These are phyloP conservation scores for Oligia latruncula DNA, from an alignment of 2,888 invertebrate genomes.

Conservation along the genomic window DNA sequence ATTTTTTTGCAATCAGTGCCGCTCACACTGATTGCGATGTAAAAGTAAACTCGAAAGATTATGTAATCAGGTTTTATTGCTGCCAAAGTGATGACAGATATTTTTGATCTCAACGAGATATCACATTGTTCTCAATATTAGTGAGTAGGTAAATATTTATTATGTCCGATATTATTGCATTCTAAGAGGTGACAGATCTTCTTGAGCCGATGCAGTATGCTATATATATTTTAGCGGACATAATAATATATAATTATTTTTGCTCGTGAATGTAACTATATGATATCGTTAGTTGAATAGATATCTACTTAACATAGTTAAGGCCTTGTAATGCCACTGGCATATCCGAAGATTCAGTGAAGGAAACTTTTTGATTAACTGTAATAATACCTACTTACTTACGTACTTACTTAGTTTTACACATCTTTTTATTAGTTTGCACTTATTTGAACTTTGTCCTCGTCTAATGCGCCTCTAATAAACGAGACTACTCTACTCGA, in stretches of 20 bases:
- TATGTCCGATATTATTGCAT: neutral
- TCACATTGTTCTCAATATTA: neutral
- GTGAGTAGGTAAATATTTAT: neutral
- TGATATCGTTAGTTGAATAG: neutral
- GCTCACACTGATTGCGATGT: too few relatives aligned
- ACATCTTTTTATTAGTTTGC: conserved; percentile 5
- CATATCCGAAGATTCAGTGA: neutral
- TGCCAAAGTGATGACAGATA: too few relatives aligned
- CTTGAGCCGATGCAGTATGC: neutral
- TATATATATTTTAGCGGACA: neutral
- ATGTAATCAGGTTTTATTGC: too few relatives aligned
- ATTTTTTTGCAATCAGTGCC: too few relatives aligned
- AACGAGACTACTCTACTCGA: conserved; percentile 3
- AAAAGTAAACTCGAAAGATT: too few relatives aligned
- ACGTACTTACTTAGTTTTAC: neutral
- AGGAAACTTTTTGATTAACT: neutral
- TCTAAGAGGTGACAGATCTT: too few relatives aligned
- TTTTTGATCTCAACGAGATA: too few relatives aligned
- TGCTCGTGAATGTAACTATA: neutral
- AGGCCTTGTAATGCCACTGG: neutral
- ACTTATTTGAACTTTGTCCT: neutral
- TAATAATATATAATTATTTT: neutral
- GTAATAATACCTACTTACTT: neutral
- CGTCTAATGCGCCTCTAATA: conserved; percentile 3
- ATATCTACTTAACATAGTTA: neutral